A percentile compares a stretch with the other conserved stretches of the same genome.
phyloP scores from a whole-genome alignment of 2,888 invertebrate species.

The Rhaphigaster nebulosa region DNA sequence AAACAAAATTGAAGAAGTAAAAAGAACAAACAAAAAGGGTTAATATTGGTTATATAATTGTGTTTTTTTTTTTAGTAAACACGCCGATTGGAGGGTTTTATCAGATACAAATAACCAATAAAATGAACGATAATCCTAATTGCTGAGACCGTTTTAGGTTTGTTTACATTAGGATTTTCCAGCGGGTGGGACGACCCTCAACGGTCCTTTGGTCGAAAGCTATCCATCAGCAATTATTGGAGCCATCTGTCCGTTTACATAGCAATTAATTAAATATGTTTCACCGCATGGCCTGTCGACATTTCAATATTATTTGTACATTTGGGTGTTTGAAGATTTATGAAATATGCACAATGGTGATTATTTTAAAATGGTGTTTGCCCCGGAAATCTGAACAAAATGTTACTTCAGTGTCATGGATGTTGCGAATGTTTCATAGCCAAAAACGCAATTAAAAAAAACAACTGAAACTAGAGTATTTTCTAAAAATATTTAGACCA shows the following conservation, averaged over 20 bases:
- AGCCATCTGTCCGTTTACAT: background rate
- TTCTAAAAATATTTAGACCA: too few relatives aligned
- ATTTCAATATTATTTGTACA: background rate
- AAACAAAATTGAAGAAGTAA: too few relatives aligned
- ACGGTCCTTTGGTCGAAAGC: background rate
- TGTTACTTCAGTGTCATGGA: too few relatives aligned
- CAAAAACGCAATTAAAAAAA: too few relatives aligned
- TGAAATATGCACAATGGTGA: background rate
- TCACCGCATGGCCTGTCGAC: background rate
- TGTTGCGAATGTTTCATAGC: too few relatives aligned
- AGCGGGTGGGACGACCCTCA: background rate
- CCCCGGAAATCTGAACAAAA: too few relatives aligned
- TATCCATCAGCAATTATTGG: background rate
- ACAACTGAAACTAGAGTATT: too few relatives aligned
- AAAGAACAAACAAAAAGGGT: too few relatives aligned
- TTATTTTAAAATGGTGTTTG: too few relatives aligned
- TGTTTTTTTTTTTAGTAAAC: too few relatives aligned
- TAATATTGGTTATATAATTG: too few relatives aligned
- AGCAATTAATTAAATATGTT: background rate
- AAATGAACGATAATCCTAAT: background rate
- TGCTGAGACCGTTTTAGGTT: background rate
- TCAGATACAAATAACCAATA: background rate
- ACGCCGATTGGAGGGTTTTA: background rate
- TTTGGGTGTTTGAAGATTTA: background rate
- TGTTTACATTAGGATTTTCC: background rate